phyloP scores from a whole-genome alignment of 2,797 vertebrate species.

The Gorsachius magnificus region DNA sequence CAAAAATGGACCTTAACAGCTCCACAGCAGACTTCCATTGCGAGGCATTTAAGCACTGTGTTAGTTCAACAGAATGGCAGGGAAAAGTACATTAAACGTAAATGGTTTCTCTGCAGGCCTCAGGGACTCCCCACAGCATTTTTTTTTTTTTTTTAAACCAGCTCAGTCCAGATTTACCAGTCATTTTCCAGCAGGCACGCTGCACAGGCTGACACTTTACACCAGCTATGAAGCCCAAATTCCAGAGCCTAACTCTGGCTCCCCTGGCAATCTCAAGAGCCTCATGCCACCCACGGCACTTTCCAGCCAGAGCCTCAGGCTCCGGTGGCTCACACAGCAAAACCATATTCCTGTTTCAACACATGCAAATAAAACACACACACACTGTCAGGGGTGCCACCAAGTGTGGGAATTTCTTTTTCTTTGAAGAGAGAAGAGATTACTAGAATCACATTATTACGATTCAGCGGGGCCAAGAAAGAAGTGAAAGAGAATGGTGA shows the following conservation, averaged over 20 bases:
- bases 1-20: background rate
- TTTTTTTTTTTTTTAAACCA: background rate
- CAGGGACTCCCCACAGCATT: background rate
- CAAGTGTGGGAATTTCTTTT: background rate
- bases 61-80: background rate
- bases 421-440: background rate
- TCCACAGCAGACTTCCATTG: background rate
- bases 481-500: background rate
- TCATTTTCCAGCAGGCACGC: background rate
- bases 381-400: background rate
- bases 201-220: background rate
- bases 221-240: background rate
- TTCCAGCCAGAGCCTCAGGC: background rate
- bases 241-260: background rate
- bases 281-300: accelerated
- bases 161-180: background rate
- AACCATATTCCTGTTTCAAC: background rate
- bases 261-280: background rate
- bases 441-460: background rate
- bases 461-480: background rate
- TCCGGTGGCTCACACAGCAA: background rate
- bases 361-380: background rate
- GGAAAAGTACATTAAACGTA: background rate
- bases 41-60: background rate
- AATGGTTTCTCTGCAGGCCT: background rate